Evolutionary conservation across 1,140 invertebrate species (phyloP).

Genomic region (Tribolium madens): DNA sequence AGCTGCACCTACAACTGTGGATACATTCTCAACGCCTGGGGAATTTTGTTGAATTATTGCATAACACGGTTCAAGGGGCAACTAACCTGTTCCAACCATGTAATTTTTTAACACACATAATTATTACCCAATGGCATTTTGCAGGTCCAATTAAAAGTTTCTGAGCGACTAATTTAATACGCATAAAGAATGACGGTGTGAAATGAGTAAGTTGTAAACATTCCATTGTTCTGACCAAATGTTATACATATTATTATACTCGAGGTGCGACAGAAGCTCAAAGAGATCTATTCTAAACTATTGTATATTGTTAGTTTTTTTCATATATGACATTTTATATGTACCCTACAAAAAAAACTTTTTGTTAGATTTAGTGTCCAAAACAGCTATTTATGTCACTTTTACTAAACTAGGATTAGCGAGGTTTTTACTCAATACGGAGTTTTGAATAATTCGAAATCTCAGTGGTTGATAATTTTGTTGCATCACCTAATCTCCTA

Average conservation of each 20-base stretch:
- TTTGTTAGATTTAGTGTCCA: no score
- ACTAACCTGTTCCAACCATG: neutral
- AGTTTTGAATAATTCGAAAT: no score
- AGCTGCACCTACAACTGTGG: conserved; percentile 6
- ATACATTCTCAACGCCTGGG: conserved; percentile 3
- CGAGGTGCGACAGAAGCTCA: no score
- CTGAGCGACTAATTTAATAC: conserved; percentile 6
- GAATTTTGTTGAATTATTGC: conserved; percentile 24
- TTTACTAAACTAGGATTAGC: no score
- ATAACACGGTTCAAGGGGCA: conserved; percentile 2
- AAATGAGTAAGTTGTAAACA: neutral
- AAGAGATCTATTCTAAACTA: no score
- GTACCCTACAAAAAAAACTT: no score
- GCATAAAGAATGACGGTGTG: neutral
- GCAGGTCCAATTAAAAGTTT: neutral
- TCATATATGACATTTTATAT: no score
- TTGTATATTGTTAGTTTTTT: no score
- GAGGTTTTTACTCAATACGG: no score
- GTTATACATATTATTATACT: no score
- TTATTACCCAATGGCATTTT: neutral
- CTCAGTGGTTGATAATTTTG: no score
- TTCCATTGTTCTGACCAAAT: neutral
- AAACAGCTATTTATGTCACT: no score
- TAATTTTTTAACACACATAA: neutral
- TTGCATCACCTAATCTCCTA: neutral